phyloP scores from a whole-genome alignment of 2,113 vertebrate species.

The Anoplopoma fimbria region DNA sequence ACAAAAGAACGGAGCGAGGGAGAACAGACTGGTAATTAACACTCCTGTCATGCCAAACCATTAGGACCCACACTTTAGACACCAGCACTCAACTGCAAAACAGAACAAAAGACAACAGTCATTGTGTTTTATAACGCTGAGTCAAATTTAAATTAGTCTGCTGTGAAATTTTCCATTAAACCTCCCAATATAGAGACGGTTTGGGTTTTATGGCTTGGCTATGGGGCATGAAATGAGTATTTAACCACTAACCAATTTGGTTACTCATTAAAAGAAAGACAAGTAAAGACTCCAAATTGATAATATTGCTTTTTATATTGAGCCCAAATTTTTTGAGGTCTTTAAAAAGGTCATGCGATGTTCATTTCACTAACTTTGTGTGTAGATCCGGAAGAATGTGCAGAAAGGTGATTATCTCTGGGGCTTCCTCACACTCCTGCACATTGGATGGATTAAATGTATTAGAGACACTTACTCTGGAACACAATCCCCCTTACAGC shows the following conservation, averaged over 20 bases:
- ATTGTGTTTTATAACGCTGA: constrained; percentile 28
- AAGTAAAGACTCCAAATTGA: not conserved
- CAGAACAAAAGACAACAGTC: constrained; percentile 19
- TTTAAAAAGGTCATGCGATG: constrained; percentile 15
- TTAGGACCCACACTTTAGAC: constrained; percentile 17
- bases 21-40: constrained; percentile 46
- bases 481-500: not conserved
- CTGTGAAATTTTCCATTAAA: constrained; percentile 36
- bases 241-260: constrained; percentile 29
- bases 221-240: constrained; percentile 33
- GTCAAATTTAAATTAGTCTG: constrained; percentile 35
- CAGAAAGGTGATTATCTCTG: not conserved
- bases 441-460: not conserved
- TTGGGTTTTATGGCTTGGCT: not conserved
- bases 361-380: not conserved
- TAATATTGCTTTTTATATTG: not conserved
- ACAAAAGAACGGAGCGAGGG: not conserved
- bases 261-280: constrained; percentile 11
- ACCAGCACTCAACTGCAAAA: constrained; percentile 18
- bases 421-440: not conserved
- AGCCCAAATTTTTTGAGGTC: not conserved
- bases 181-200: constrained; percentile 9
- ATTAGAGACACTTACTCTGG: not conserved
- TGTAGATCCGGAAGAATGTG: not conserved
- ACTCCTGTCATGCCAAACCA: constrained; percentile 1